Evolutionary conservation across 2,888 invertebrate genomes (phyloP).

Genomic region (Polyommatus iphigenia): DNA sequence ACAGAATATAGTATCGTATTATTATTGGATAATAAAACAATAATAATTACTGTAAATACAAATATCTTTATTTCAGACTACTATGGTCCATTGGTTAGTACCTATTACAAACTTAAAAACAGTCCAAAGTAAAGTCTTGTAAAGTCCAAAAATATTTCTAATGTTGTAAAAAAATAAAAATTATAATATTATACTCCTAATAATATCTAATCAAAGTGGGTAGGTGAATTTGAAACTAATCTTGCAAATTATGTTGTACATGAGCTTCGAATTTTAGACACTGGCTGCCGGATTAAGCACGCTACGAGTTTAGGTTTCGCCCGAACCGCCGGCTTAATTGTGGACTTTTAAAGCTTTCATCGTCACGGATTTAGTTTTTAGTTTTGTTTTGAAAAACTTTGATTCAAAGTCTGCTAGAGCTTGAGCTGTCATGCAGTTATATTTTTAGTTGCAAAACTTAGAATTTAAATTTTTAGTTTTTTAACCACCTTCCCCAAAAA

Average conservation of each 20-base stretch:
- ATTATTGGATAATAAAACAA: too few species aligned
- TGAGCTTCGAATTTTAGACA: slow-evolving; percentile 47
- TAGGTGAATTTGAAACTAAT: slow-evolving; percentile 41
- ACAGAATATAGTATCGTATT: too few species aligned
- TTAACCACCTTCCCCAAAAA: background rate
- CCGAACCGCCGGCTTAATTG: slow-evolving; percentile 50
- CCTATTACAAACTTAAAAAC: too few species aligned
- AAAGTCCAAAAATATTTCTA: too few species aligned
- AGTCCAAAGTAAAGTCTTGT: too few species aligned
- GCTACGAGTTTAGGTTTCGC: slow-evolving; percentile 46
- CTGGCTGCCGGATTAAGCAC: slow-evolving; percentile 47
- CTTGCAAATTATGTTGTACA: slow-evolving; percentile 46
- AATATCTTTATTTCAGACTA: too few species aligned
- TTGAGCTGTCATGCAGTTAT: background rate
- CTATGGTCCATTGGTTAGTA: too few species aligned
- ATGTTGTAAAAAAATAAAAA: background rate
- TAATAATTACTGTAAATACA: too few species aligned
- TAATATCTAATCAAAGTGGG: slow-evolving; percentile 12
- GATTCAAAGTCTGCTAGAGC: background rate
- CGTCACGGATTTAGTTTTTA: slow-evolving; percentile 32
- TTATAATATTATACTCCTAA: background rate
- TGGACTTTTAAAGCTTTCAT: slow-evolving; percentile 51
- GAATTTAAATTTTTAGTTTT: background rate
- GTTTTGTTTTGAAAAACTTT: slow-evolving; percentile 28
- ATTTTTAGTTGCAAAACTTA: background rate